These are phyloP conservation scores for Pristionchus maxplancki DNA, from an alignment of 2,888 invertebrate genomes.

Conservation along the genomic window DNA sequence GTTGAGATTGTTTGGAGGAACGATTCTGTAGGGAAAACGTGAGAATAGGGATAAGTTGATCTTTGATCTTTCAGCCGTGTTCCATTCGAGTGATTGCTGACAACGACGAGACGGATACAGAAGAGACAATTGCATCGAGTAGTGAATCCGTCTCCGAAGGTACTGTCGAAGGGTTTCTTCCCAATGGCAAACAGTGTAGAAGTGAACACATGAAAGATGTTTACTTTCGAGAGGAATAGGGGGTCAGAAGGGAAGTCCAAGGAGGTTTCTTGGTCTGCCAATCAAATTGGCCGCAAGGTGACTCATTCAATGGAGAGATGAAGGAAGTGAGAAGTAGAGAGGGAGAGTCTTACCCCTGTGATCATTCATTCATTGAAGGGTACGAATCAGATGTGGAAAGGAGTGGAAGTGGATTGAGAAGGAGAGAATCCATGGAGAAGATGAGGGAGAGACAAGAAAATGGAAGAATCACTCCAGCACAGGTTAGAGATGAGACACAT, in stretches of 20 bases:
- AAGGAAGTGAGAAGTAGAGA: constrained; percentile 10
- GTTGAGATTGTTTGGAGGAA: neutral
- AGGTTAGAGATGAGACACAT: neutral
- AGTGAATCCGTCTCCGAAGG: constrained; percentile 46
- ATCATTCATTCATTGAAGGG: constrained; percentile 21
- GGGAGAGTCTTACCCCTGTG: neutral
- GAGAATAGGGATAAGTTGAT: neutral
- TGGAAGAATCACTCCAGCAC: neutral
- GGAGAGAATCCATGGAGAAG: constrained; percentile 47
- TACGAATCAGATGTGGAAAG: constrained; percentile 49
- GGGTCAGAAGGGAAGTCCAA: neutral
- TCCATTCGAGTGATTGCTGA: constrained; percentile 19
- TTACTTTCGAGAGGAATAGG: neutral
- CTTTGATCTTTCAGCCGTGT: constrained; percentile 48
- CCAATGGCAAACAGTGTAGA: neutral
- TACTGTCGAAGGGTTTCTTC: neutral
- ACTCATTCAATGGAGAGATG: neutral
- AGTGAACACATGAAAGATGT: neutral
- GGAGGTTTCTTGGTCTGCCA: neutral
- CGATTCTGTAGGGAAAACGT: neutral
- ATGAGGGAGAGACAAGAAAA: constrained; percentile 42
- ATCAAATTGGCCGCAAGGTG: neutral
- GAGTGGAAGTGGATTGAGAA: constrained; percentile 46
- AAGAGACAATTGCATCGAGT: neutral
- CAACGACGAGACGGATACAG: constrained; percentile 2